Conservation (phyloP, 2,113 vertebrate species). For the Arothron firmamentum region DNA sequence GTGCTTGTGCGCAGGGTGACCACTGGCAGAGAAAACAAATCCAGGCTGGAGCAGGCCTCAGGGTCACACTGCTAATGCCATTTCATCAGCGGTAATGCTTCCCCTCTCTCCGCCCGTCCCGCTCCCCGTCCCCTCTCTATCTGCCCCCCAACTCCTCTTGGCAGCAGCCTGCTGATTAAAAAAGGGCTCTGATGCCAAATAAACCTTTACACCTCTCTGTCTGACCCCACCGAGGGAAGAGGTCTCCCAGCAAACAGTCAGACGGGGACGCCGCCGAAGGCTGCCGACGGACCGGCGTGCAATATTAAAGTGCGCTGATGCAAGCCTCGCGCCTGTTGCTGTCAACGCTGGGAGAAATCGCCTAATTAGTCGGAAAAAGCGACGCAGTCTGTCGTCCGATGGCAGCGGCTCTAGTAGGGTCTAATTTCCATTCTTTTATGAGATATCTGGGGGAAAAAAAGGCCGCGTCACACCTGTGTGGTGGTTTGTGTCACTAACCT, state of each 20-base stretch:
- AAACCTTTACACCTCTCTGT: constrained; percentile 46
- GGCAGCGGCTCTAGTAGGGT: constrained; percentile 1
- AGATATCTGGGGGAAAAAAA: constrained; percentile 40
- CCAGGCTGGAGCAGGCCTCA: constrained; percentile 27
- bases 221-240: constrained; percentile 52
- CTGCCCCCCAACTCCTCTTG: constrained; percentile 38
- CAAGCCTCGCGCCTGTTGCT: constrained; percentile 18
- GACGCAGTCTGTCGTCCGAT: constrained; percentile 13
- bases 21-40: constrained; percentile 45
- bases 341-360: constrained; percentile 16
- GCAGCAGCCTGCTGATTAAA: constrained; percentile 55
- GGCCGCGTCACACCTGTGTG: constrained; percentile 2
- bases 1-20: constrained; percentile 6
- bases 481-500: constrained; percentile 80
- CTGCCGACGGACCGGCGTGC: constrained; percentile 40
- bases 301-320: constrained; percentile 49
- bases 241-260: constrained; percentile 24
- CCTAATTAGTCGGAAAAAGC: constrained; percentile 20
- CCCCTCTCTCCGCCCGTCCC: constrained; percentile 14
- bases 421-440: constrained; percentile 15
- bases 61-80: constrained; percentile 47
- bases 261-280: constrained; percentile 40
- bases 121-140: neutral
- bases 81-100: constrained; percentile 44
- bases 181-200: constrained; percentile 48